A percentile compares a stretch with the other conserved stretches of the same genome.
Evolutionary conservation across 2,888 invertebrate species (phyloP).

Genomic region (Tenthredo notha): DNA sequence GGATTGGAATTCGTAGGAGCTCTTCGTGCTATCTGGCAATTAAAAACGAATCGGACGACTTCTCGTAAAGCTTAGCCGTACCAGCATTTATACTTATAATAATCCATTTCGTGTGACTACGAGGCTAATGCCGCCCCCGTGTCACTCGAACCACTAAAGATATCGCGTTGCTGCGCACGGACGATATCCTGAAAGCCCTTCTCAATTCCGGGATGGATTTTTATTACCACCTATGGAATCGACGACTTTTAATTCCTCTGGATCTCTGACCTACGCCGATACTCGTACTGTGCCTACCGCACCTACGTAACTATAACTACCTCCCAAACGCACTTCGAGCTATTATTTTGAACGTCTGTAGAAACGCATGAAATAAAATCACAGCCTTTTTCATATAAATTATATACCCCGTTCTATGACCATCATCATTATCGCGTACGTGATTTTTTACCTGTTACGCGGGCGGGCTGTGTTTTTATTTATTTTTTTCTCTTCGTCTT

Average conservation of each 20-base stretch:
- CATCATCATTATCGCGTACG: background rate
- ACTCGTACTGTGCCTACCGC: background rate
- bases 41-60: conserved; percentile 61
- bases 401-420: conserved; percentile 1
- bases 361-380: conserved; percentile 12
- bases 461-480: background rate
- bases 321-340: background rate
- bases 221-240: conserved; percentile 30
- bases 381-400: conserved; percentile 8
- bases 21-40: conserved; percentile 58
- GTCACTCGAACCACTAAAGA: conserved; percentile 27
- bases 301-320: conserved; percentile 3
- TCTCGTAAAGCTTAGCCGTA: conserved; percentile 62
- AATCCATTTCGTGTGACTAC: conserved; percentile 44
- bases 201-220: conserved; percentile 21
- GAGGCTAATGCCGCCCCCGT: conserved; percentile 46
- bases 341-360: conserved; percentile 15
- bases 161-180: conserved; percentile 16
- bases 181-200: conserved; percentile 28
- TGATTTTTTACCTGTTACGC: conserved; percentile 28
- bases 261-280: background rate
- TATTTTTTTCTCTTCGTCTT: too few species aligned
- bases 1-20: background rate
- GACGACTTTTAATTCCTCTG: conserved; percentile 27
- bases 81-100: conserved; percentile 54